Base-by-base conservation (phyloP, 2,797 vertebrate genomes). In the Australoheros facetus region DNA sequence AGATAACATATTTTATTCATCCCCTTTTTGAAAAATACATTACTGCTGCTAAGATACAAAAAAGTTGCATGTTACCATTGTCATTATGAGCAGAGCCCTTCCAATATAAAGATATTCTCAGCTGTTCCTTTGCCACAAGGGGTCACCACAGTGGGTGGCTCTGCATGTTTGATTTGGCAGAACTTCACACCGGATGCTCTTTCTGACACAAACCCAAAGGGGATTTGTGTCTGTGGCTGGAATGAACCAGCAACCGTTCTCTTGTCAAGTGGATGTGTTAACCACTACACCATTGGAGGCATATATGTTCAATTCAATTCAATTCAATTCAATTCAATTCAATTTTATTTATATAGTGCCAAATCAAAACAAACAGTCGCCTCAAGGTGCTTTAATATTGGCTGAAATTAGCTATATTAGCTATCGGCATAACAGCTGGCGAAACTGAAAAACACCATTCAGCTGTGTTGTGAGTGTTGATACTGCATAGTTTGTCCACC, bases 281-380 rank as follows among this genome's bases (percentile, higher is more conserved):
- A 34, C 34, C 34, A 34, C 34, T 34, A 34, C 34, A 37, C 10
- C 10, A 11, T 26, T 64, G 21, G 21, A 64, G 4, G 23, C 26
- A 0, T 3, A 64, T 26, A 26, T 26, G 26, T 28, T 28, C 28
- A 28, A 4, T 28, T 30, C 28, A 30, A 1, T 30, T 30, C 28
- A 30, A 1, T 30, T 30, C 28, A 30, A 30, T 30, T 30, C 28
- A 30, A 30, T 30, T 30, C 28, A 30, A 30, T 30, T 30, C 28
- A 30, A 30, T 30, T 30, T 5, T 4, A 30, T 30, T 30, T 5
- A 30, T 30, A 30, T 30, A 30, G 28, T 5, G 28, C 28, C 28
- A 30, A 30, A 30, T 30, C 28, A 30, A 4, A 30, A 30, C 28
- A 28, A 28, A 28, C 28, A 30, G 28, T 30, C 28, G 4, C 28